phyloP scores from a whole-genome alignment of 2,888 invertebrate genomes.

The Drosophila phalerata region DNA sequence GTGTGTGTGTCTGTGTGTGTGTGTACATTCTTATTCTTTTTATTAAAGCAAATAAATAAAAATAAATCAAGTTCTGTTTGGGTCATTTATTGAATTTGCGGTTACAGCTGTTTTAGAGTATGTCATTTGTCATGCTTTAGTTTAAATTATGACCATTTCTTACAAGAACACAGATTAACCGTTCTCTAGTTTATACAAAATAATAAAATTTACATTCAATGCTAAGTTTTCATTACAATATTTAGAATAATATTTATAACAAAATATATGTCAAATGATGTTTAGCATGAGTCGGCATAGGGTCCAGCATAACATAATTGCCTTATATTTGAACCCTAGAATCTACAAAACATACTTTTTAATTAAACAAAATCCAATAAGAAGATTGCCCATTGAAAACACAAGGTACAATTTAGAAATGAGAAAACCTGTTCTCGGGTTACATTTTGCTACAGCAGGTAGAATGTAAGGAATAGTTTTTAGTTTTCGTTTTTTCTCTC shows the following conservation, averaged over 20 bases:
- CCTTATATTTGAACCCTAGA: not conserved
- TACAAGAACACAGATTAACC: not conserved
- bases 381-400: constrained; percentile 10
- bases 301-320: not conserved
- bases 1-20: not conserved
- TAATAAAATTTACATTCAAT: not conserved
- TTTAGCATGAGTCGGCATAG: not conserved
- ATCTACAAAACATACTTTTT: not conserved
- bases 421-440: constrained; percentile 43
- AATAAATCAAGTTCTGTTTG: constrained; percentile 32
- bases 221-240: not conserved
- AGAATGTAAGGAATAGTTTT: constrained; percentile 39
- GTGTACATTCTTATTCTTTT: constrained; percentile 13
- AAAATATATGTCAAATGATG: not conserved
- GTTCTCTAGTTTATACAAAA: too few species aligned
- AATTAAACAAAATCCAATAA: constrained; percentile 21
- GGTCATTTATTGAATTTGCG: constrained; percentile 13
- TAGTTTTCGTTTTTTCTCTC: constrained; percentile 35
- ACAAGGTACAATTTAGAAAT: constrained; percentile 14
- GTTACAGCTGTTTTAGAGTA: constrained; percentile 2
- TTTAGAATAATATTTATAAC: too few species aligned
- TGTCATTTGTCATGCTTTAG: constrained; percentile 37
- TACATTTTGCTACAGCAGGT: constrained; percentile 45
- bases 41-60: constrained; percentile 24
- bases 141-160: constrained; percentile 1